Evolutionary conservation across 2,888 invertebrate species (phyloP).

Genomic region (Nomada lathburiana): DNA sequence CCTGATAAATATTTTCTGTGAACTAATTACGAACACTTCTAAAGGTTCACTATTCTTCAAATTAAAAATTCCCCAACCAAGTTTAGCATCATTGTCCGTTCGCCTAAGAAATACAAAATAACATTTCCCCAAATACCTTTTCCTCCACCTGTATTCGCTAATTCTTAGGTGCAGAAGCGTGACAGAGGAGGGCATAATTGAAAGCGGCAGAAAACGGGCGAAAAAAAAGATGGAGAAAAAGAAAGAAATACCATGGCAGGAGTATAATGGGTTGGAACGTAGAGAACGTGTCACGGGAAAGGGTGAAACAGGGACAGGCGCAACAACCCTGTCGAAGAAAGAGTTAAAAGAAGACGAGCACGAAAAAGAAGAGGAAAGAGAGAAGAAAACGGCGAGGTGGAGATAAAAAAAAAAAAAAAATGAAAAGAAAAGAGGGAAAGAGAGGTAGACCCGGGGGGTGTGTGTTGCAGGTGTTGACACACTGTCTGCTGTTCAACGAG

Average conservation of each 20-base stretch:
- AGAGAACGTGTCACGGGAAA: neutral
- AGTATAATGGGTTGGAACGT: constrained; percentile 4
- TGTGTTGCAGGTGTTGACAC: constrained; percentile 52
- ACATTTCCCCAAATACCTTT: too few species aligned
- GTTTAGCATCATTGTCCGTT: too few species aligned
- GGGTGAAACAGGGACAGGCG: constrained; percentile 23
- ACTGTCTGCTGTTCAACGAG: constrained; percentile 35
- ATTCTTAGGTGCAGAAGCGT: too few species aligned
- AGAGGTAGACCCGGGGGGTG: constrained; percentile 9
- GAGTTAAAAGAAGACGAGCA: constrained; percentile 4
- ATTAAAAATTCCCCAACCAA: too few species aligned
- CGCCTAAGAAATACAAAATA: too few species aligned
- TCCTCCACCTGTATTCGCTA: too few species aligned
- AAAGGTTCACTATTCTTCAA: too few species aligned
- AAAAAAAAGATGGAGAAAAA: neutral
- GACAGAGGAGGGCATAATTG: neutral
- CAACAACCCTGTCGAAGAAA: neutral
- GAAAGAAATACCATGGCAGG: neutral
- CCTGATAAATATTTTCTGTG: too few species aligned
- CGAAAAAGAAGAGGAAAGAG: too few species aligned
- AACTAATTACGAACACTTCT: too few species aligned
- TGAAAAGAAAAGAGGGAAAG: neutral
- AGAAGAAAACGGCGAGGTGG: too few species aligned
- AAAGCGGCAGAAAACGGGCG: constrained; percentile 1
- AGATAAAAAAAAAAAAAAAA: neutral